These are phyloP conservation scores for Sebastiscus albofasciatus DNA, from an alignment of 2,797 vertebrate genomes.

Conservation along the genomic window DNA sequence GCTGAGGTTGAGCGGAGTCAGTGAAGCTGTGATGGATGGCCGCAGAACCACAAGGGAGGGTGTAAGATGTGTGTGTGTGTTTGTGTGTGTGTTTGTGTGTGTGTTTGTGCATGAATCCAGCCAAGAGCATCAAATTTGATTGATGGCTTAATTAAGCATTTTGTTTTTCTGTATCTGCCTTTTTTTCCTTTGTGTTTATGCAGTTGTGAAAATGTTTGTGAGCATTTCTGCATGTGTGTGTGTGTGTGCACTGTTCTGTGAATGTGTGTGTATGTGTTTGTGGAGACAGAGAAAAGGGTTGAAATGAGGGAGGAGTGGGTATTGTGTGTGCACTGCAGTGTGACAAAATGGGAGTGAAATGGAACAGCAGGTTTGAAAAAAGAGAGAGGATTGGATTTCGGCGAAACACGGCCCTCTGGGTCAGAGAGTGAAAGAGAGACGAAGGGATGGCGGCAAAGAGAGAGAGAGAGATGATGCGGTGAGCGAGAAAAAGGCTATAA, in stretches of 20 bases:
- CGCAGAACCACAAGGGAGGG: constrained; percentile 23
- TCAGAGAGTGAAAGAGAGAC: constrained; percentile 54
- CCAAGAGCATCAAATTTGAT: constrained; percentile 55
- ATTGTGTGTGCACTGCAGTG: constrained; percentile 74
- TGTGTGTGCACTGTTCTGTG: not conserved
- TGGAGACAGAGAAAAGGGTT: constrained; percentile 33
- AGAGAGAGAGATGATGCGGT: constrained; percentile 20
- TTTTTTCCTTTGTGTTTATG: constrained; percentile 17
- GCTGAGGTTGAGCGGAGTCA: constrained; percentile 66
- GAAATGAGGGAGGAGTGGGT: constrained; percentile 63
- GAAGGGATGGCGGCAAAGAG: constrained; percentile 11
- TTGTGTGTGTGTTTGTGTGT: constrained; percentile 22
- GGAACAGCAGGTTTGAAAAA: constrained; percentile 78
- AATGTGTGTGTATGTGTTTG: constrained; percentile 2
- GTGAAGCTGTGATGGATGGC: constrained; percentile 71
- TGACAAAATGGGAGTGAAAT: constrained; percentile 80
- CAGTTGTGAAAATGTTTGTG: constrained; percentile 34
- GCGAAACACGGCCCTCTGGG: constrained; percentile 70
- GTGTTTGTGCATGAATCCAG: constrained; percentile 30
- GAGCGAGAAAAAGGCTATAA: constrained; percentile 26
- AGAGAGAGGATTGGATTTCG: constrained; percentile 78
- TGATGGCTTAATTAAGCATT: constrained; percentile 63
- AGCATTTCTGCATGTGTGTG: not conserved
- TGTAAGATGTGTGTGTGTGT: constrained; percentile 5
- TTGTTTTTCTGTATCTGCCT: not conserved